Evolutionary conservation across 1,140 invertebrate genomes (phyloP).

Genomic region (Polyergus mexicanus): DNA sequence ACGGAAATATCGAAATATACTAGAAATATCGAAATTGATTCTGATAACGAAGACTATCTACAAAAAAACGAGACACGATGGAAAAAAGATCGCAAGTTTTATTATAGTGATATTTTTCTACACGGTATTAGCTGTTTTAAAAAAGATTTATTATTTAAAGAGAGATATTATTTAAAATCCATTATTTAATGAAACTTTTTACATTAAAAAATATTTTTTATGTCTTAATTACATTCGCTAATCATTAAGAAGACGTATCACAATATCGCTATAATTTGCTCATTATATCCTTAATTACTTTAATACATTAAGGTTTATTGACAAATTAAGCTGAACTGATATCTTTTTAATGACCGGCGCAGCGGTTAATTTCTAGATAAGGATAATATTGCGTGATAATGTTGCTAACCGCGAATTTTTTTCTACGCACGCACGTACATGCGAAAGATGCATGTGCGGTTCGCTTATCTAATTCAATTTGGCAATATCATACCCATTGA

Average conservation of each 20-base stretch:
- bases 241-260: too few species aligned
- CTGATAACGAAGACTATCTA: neutral
- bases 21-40: conserved; percentile 40
- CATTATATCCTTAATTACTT: neutral
- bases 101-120: neutral
- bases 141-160: neutral
- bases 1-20: conserved; percentile 16
- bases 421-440: conserved; percentile 68
- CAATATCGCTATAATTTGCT: too few species aligned
- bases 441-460: conserved; percentile 79
- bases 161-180: neutral
- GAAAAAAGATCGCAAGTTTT: neutral
- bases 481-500: conserved; percentile 85
- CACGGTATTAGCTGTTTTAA: neutral
- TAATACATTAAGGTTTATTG: neutral
- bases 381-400: conserved; percentile 22
- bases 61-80: neutral
- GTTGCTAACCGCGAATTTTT: conserved; percentile 47
- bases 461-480: conserved; percentile 86
- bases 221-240: neutral
- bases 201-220: neutral
- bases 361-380: conserved; percentile 12
- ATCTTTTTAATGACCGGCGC: neutral
- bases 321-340: conserved; percentile 1
- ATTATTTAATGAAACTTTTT: neutral